These are phyloP conservation scores for Thrips palmi DNA, from an alignment of 1,140 invertebrate genomes.

Conservation along the genomic window DNA sequence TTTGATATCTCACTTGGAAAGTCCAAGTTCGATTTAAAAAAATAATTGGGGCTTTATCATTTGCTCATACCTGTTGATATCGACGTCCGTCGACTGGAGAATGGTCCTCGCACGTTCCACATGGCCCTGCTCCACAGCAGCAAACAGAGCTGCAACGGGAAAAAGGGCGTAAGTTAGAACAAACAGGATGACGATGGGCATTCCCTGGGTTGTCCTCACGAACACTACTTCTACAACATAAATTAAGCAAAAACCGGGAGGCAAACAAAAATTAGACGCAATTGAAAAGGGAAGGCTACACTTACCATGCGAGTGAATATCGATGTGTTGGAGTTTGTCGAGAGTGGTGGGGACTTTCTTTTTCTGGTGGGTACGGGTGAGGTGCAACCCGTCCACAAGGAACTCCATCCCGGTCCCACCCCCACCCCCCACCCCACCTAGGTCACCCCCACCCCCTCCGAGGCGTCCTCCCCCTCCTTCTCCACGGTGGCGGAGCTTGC, in stretches of 20 bases:
- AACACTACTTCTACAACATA: constrained; percentile 8
- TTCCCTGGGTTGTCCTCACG: no score
- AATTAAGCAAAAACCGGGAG: constrained; percentile 20
- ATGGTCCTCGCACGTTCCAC: constrained; percentile 76
- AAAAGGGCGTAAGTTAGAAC: constrained; percentile 8
- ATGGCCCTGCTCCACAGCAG: constrained; percentile 83
- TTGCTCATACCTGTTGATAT: constrained; percentile 74
- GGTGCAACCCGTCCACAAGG: constrained; percentile 20
- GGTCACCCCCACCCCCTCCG: constrained; percentile 5
- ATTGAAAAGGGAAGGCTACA: constrained; percentile 11
- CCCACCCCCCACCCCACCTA: constrained; percentile 7
- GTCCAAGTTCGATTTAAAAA: no score
- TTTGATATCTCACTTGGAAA: no score
- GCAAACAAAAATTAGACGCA: constrained; percentile 17
- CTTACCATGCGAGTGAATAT: constrained; percentile 77
- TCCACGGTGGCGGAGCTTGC: no score
- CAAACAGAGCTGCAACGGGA: constrained; percentile 58
- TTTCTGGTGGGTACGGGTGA: constrained; percentile 20
- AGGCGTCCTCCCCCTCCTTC: background rate
- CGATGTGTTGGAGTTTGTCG: constrained; percentile 60
- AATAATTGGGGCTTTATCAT: background rate
- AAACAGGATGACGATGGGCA: no score
- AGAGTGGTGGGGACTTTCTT: no score
- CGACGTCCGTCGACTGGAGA: constrained; percentile 72
- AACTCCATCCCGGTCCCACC: constrained; percentile 21